Conservation (phyloP, 2,797 vertebrate species). For the Danio tinwini region DNA sequence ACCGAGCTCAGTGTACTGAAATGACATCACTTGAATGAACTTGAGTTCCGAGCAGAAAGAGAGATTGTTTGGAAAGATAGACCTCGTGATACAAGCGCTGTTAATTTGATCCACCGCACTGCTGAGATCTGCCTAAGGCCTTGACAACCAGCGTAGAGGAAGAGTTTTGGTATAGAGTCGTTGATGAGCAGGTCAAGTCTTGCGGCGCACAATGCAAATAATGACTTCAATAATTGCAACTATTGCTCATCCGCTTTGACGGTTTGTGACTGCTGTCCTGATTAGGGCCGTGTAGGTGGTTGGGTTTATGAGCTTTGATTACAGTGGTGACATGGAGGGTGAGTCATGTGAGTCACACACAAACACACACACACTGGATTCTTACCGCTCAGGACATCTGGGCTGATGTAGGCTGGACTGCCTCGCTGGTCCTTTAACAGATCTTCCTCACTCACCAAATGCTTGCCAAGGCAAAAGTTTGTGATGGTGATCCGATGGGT, state of each 20-base stretch:
- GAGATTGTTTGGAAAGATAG: conserved; percentile 29
- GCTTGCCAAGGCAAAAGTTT: conserved; percentile 99
- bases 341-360: conserved; percentile 37
- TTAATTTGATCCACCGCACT: background rate
- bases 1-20: background rate
- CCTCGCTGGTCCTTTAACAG: conserved; percentile 98
- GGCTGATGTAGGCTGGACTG: conserved; percentile 98
- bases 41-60: background rate
- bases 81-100: background rate
- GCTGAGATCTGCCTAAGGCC: conserved; percentile 19
- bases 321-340: conserved; percentile 51
- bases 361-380: conserved; percentile 2
- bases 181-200: conserved; percentile 7
- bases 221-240: conserved; percentile 24
- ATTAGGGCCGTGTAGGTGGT: conserved; percentile 48
- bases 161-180: conserved; percentile 8
- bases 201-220: conserved; percentile 30
- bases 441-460: conserved; percentile 97
- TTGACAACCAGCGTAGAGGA: conserved; percentile 10
- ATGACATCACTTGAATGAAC: conserved; percentile 29
- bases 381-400: conserved; percentile 96
- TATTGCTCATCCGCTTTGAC: conserved; percentile 31
- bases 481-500: conserved; percentile 98
- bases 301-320: conserved; percentile 53
- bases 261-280: conserved; percentile 48